Percentiles rank a stretch among this genome's conserved stretches.
These are phyloP conservation scores for Rhogogaster chlorosoma DNA, from an alignment of 2,888 invertebrate genomes.

Conservation along the genomic window DNA sequence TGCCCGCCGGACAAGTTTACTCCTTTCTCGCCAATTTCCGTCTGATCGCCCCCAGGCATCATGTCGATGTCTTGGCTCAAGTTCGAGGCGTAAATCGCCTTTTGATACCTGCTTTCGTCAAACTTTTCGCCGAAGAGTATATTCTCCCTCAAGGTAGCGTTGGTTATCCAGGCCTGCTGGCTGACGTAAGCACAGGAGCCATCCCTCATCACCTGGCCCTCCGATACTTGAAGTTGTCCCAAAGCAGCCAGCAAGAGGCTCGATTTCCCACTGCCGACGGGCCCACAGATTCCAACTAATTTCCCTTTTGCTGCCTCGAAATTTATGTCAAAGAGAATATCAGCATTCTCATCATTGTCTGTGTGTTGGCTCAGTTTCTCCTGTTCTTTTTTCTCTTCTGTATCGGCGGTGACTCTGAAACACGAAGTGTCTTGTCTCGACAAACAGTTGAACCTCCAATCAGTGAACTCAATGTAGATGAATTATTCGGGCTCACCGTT, in stretches of 20 bases:
- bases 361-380: conserved; percentile 55
- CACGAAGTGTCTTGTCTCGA: background rate
- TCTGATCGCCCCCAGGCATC: conserved; percentile 81
- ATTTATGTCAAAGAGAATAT: conserved; percentile 68
- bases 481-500: background rate
- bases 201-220: conserved; percentile 77
- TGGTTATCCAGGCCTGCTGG: conserved; percentile 83
- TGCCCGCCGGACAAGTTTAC: conserved; percentile 80
- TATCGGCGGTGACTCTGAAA: background rate
- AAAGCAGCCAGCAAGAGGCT: conserved; percentile 79
- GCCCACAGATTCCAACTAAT: conserved; percentile 81
- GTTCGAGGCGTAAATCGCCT: conserved; percentile 79
- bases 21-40: conserved; percentile 81
- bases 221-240: conserved; percentile 78
- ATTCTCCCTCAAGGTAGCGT: conserved; percentile 82
- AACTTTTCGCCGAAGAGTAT: conserved; percentile 81
- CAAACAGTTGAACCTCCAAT: background rate
- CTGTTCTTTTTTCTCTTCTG: conserved; percentile 25
- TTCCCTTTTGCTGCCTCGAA: conserved; percentile 76
- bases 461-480: background rate
- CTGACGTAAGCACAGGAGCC: conserved; percentile 80
- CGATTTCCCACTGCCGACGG: conserved; percentile 81
- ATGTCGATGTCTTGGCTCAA: conserved; percentile 80
- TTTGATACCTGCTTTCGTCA: conserved; percentile 80
- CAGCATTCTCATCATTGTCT: conserved; percentile 46